Percentiles rank a stretch among this genome's conserved stretches.
Conservation (phyloP, 2,113 vertebrate species). For the Hipposideros armiger region DNA sequence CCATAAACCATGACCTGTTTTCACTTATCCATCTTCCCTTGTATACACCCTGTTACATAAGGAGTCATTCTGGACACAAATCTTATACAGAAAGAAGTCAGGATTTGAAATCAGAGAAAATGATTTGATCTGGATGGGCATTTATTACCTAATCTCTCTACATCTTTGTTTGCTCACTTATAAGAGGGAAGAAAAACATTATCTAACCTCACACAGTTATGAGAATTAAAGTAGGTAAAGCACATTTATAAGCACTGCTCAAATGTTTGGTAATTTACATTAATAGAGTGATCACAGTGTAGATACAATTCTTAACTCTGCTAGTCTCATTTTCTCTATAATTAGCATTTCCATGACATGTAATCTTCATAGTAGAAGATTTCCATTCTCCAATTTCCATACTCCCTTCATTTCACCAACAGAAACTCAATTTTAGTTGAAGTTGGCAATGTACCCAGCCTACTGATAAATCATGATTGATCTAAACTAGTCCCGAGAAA, state of each 20-base stretch:
- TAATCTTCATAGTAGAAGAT: not conserved
- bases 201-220: not conserved
- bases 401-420: constrained; percentile 5
- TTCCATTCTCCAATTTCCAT: not conserved
- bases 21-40: not conserved
- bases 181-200: constrained; percentile 31
- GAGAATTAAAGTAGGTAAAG: constrained; percentile 36
- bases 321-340: constrained; percentile 36
- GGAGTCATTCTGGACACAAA: not conserved
- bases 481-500: not conserved
- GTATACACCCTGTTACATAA: not conserved
- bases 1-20: not conserved
- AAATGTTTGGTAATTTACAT: constrained; percentile 28
- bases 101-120: not conserved
- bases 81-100: not conserved
- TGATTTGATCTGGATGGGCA: not conserved
- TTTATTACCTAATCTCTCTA: not conserved
- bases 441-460: not conserved
- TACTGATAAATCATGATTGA: not conserved
- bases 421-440: constrained; percentile 50
- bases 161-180: constrained; percentile 33
- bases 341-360: constrained; percentile 55
- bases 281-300: not conserved
- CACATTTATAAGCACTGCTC: not conserved
- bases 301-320: constrained; percentile 29